A percentile compares a stretch with the other conserved stretches of the same genome.
Evolutionary conservation across 1,140 invertebrate genomes (phyloP).

Genomic region (Arctopsyche grandis): DNA sequence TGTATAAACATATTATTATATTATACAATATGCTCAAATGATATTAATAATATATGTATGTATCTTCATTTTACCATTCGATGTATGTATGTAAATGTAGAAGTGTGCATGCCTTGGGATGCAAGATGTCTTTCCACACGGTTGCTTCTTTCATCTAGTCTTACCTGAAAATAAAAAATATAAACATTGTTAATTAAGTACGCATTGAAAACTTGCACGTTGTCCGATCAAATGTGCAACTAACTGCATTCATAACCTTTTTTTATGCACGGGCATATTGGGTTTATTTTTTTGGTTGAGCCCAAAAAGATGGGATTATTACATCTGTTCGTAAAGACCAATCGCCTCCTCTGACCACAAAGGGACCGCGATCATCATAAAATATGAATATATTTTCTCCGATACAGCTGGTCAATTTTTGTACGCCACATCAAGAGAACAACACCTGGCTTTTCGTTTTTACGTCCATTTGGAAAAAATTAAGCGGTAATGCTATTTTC

Average conservation of each 20-base stretch:
- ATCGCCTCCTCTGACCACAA: conserved; percentile 27
- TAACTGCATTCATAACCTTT: not conserved
- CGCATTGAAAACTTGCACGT: not conserved
- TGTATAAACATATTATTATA: too few species aligned
- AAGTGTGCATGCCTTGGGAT: too few species aligned
- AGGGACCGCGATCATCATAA: conserved; percentile 11
- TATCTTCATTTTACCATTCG: too few species aligned
- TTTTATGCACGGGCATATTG: not conserved
- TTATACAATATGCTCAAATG: too few species aligned
- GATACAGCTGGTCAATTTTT: conserved; percentile 31
- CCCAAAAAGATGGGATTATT: not conserved
- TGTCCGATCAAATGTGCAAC: not conserved
- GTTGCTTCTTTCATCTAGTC: not conserved
- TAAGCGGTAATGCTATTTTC: not conserved
- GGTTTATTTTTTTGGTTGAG: not conserved
- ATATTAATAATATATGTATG: too few species aligned
- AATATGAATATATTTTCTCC: conserved; percentile 27
- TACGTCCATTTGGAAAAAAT: not conserved
- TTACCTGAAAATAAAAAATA: not conserved
- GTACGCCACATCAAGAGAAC: not conserved
- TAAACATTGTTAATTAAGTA: not conserved
- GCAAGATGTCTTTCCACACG: too few species aligned
- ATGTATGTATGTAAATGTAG: too few species aligned
- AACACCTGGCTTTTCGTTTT: conserved; percentile 25
- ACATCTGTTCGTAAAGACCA: conserved; percentile 26